Conservation (phyloP, 2,888 invertebrate species). For the Xestia rhomboidea region DNA sequence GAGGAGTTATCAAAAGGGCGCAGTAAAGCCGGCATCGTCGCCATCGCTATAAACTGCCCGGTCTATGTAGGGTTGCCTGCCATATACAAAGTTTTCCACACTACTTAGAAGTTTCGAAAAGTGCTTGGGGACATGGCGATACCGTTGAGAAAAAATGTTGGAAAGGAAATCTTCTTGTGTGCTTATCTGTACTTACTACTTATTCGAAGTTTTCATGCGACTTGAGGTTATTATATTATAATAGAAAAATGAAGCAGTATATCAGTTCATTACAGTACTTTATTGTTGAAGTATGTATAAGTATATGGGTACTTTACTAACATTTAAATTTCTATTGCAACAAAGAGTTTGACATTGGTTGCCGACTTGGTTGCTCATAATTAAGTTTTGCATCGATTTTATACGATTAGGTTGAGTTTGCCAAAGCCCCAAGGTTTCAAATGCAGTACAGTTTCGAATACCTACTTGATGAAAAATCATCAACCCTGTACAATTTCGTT, state of each 20-base stretch:
- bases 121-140: constrained; percentile 63
- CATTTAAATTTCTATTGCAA: not conserved
- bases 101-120: constrained; percentile 69
- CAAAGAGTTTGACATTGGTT: not conserved
- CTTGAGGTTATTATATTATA: not conserved
- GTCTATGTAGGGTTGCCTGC: constrained; percentile 70
- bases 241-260: not conserved
- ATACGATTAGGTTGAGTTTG: not conserved
- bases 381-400: not conserved
- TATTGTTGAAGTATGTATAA: not conserved
- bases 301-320: not conserved
- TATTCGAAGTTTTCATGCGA: constrained; percentile 19
- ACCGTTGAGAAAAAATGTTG: constrained; percentile 57
- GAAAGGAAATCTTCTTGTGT: constrained; percentile 42
- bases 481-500: constrained; percentile 38
- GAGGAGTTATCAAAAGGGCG: constrained; percentile 86
- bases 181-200: constrained; percentile 13
- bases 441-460: not conserved
- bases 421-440: not conserved
- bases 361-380: not conserved
- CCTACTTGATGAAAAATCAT: not conserved
- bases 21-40: constrained; percentile 79
- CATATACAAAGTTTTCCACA: constrained; percentile 68
- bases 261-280: constrained; percentile 5
- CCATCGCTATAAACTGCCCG: constrained; percentile 80